Evolutionary conservation across 2,797 vertebrate genomes (phyloP), one percentile per base, ranked within the genome.

Genomic region (Alauda arvensis): DNA sequence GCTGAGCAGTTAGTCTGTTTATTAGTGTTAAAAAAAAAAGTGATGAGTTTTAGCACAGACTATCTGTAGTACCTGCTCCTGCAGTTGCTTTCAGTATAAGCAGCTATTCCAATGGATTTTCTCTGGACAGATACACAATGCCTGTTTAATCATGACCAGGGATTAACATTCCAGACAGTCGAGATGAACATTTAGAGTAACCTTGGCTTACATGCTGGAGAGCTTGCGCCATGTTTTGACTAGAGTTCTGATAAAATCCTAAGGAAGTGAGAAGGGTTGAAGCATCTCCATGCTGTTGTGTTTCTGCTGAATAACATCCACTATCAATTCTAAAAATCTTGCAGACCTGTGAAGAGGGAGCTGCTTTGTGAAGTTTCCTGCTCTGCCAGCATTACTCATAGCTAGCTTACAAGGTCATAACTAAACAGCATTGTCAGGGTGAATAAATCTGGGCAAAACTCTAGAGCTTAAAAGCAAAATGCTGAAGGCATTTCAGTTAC

Each of bases 401-500:
- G 34, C 60, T 39, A 76, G 56, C 66, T 74, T 8, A 71, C 34
- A 3, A 70, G 81, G 48, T 42, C 70, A 34, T 56, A 87, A 79
- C 65, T 72, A 55, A 93, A 91, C 28, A 83, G 71, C 72, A 43
- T 80, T 95, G 93, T 93, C 94, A 88, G 69, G 59, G 29, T 88
- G 70, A 85, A 93, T 95, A 89, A 95, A 88, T 89, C 62, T 31
- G 61, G 77, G 83, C 23, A 28, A 42, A 60, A 92, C 56, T 87
- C 49, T 28, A 77, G 29, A 75, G 55, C 69, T 89, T 87, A 51
- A 39, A 76, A 91, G 83, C 62, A 91, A 81, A 95, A 78, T 0
- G 92, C 94, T 88, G 74, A 93, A 92, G 93, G 93, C 94, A 61
- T 37, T 37, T 37, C 37, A 93, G 65, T 77, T 87, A 45, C 34